phyloP scores from a whole-genome alignment of 2,113 vertebrate species.

The Copsychus sechellarum region DNA sequence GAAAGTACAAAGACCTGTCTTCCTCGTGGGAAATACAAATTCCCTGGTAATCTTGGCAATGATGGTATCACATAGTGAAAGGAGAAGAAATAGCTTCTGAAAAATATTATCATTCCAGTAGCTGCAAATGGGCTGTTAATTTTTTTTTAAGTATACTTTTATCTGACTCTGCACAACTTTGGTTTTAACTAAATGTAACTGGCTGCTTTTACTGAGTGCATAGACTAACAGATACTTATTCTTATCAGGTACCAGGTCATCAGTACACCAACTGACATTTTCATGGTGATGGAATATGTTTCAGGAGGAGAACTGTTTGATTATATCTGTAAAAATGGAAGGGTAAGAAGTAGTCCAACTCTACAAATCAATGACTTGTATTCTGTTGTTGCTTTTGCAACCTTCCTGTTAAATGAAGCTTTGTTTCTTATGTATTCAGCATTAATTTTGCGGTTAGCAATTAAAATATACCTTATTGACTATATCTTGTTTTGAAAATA shows the following conservation, averaged over 20 bases:
- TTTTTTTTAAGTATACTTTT: background rate
- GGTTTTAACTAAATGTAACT: background rate
- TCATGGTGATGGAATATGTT: constrained; percentile 99
- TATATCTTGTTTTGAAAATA: background rate
- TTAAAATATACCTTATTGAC: background rate
- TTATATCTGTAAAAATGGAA: constrained; percentile 99
- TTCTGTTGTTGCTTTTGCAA: constrained; percentile 11
- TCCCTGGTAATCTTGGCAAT: background rate
- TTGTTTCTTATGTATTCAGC: background rate
- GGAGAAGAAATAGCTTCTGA: background rate
- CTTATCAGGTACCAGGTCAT: constrained; percentile 95
- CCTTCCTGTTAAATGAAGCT: background rate
- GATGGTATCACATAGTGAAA: background rate
- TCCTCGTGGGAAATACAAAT: background rate
- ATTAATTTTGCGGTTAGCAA: background rate
- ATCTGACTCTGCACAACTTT: background rate
- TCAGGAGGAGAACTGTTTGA: constrained; percentile 98
- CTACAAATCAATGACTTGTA: constrained; percentile 64
- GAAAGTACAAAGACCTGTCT: background rate
- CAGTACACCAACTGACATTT: constrained; percentile 98
- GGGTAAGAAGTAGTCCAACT: constrained; percentile 79
- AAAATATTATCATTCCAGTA: background rate
- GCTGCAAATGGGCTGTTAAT: background rate
- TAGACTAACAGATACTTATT: constrained; percentile 52
- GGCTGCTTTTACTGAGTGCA: background rate